Base-by-base conservation (phyloP, 2,888 invertebrate species). In the Phlogophora meticulosa region DNA sequence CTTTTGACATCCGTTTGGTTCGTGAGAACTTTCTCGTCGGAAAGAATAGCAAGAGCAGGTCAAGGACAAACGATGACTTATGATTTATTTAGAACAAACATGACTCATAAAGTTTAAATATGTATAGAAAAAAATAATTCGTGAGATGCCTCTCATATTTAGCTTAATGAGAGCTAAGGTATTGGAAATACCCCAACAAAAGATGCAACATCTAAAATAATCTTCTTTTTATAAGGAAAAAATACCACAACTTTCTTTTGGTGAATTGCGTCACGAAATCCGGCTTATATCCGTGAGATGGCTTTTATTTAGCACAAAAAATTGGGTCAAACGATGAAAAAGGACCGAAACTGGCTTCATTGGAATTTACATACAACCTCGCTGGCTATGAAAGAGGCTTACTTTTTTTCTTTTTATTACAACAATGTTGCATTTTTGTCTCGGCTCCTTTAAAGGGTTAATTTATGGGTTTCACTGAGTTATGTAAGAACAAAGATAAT, bases 221-320 rank as follows among this genome's bases (percentile, higher is more conserved):
- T 9, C 10, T 34, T 13, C 38, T n/a, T 13, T 2, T 10, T 20
- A 17, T 4, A 11, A 55, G 24, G 36, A 49, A 59, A n/a, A 58
- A 67, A 58, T 64, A 49, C 2, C n/a, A 53, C 22, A 62, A 85
- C 83, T 83, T 86, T 86, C 83, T 77, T 79, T 63, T 56, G 24
- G 55, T 28, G 28, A 28, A 38, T 79, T 70, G 72, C 81, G 75
- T 81, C 82, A 82, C 46, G 11, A 36, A 20, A 38, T 57, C 56
- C 42, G 34, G 20, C 28, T 64, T 28, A 28, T 36, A 56, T 75
- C 64, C 76, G 75, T 56, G 48, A 53, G 48, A 46, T 40, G 34
- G 17, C 15, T 60, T 36, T 38, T 51, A 72, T 72, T 71, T 71
- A 56, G 69, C 62, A 49, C 63, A 72, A 71, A 55, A 58, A 83